Evolutionary conservation across 1,140 invertebrate species (phyloP), one percentile per base, ranked within the genome.

Genomic region (Stratiolaelaps scimitus): DNA sequence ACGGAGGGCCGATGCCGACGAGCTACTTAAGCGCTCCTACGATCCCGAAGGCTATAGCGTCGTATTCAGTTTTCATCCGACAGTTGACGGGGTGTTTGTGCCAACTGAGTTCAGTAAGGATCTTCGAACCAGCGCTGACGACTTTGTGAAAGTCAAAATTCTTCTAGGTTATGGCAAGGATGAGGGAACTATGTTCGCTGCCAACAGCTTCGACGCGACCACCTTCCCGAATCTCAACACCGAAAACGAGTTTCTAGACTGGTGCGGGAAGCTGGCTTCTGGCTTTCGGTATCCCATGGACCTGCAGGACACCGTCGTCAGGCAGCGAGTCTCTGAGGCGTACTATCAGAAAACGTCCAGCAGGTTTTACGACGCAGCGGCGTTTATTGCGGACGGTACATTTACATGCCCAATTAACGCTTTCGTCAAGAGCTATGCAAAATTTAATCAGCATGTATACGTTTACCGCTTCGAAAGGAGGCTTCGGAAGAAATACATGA

Each of bases 401-500:
- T 60, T 60, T 34, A 15, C 6, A 19, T 60, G 53, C 26, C 23
- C 53, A 19, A 4, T 34, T 2, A 60, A 60, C 23, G 4, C 15
- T 23, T 60, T 60, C 23, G 15, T 26, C 15, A 26, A 60, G 10
- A 60, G 15, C 10, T 60, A 60, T 10, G 1, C 53, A 20, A 15
- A 5, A 60, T 15, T 60, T 34, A 60, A 60, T 34, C 26, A 2
- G 4, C 15, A 19, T 2, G 53, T 60, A 1, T 60, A 60, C 26
- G 23, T 60, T 1, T 60, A 60, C 26, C 53, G 23, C 15, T 60
- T 60, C 20, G 53, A 60, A n/a, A 60, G 23, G 34, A 15, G 17
- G 26, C 5, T 60, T 15, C 13, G 26, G 15, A 2, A 23, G 34
- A 60, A 60, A 2, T 60, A 60, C 20, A 15, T 19, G 2, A 5